A percentile compares a stretch with the other conserved stretches of the same genome.
phyloP scores from a whole-genome alignment of 2,888 invertebrate genomes.

The Xestia c-nigrum region DNA sequence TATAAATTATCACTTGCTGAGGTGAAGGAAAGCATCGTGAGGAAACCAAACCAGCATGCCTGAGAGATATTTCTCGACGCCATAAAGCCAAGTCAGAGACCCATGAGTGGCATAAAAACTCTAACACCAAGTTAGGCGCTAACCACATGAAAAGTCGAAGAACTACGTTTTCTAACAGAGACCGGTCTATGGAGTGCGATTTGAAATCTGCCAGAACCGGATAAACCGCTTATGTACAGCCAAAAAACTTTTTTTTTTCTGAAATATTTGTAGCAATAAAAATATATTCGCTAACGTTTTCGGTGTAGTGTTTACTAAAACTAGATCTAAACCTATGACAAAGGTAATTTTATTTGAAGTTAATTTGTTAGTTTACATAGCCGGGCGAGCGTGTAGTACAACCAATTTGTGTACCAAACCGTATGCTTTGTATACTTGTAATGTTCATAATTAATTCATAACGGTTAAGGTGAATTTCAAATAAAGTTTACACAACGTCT shows the following conservation, averaged over 20 bases:
- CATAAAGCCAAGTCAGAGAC: background rate
- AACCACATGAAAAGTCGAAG: background rate
- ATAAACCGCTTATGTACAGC: background rate
- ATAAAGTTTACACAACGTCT: conserved; percentile 61
- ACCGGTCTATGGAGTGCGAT: background rate
- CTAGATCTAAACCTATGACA: conserved; percentile 3
- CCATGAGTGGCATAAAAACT: no score
- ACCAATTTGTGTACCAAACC: conserved; percentile 61
- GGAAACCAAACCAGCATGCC: no score
- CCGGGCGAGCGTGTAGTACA: conserved; percentile 56
- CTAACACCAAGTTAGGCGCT: no score
- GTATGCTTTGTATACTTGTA: conserved; percentile 48
- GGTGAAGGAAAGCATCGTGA: no score
- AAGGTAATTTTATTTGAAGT: conserved; percentile 50
- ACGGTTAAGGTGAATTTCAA: conserved; percentile 64
- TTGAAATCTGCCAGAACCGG: background rate
- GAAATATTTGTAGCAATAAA: background rate
- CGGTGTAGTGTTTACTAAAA: background rate
- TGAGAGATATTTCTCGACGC: no score
- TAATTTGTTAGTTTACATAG: conserved; percentile 47
- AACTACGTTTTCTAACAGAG: background rate
- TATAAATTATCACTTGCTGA: no score
- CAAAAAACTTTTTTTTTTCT: background rate
- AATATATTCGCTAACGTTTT: background rate
- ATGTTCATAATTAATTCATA: conserved; percentile 69